Base-by-base conservation (phyloP, 92 coral and sea anemone genomes). In the Anthopleura xanthogrammica region DNA sequence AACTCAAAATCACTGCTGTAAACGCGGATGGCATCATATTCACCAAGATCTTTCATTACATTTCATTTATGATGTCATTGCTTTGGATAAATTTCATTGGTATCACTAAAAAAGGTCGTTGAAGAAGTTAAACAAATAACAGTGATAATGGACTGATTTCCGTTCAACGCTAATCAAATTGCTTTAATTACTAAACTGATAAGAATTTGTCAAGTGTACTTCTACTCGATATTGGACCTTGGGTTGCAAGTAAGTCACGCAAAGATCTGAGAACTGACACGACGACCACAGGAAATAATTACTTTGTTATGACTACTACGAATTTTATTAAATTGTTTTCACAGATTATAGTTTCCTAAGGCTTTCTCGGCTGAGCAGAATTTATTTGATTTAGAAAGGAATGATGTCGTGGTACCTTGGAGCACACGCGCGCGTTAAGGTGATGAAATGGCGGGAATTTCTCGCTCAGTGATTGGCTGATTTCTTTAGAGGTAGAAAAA, bases 101-200 rank as follows among this genome's bases (percentile, higher is more conserved):
- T n/a, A 68, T 23, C 74, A 12, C 1, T 36, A 29, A 36, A 68
- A 65, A 68, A 12, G 74, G 42, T n/a, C 19, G 74, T 68, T 68
- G 9, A 68, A 68, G 74, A 24, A 13, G 11, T 68, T 68, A 68
- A 68, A 68, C 74, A 68, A 68, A 68, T 68, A 68, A 68, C 43
- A 68, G 5, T 36, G 74, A 68, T 68, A 68, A 36, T 68, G 42
- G 41, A 68, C 46, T 68, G 19, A 36, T 23, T 68, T 68, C 46
- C 2, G 8, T 29, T 68, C 74, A 29, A 2, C 19, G 17, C 74
- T 68, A 29, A 68, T 12, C 16, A 68, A 68, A 68, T 68, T 68
- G 74, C 16, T 68, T 68, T 68, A 68, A 68, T 68, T 68, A 68
- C 12, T 68, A 68, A 68, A 36, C 36, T 68, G 41, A 68, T 68